phyloP scores from a whole-genome alignment of 2,113 vertebrate genomes.

The Acinonyx jubatus region DNA sequence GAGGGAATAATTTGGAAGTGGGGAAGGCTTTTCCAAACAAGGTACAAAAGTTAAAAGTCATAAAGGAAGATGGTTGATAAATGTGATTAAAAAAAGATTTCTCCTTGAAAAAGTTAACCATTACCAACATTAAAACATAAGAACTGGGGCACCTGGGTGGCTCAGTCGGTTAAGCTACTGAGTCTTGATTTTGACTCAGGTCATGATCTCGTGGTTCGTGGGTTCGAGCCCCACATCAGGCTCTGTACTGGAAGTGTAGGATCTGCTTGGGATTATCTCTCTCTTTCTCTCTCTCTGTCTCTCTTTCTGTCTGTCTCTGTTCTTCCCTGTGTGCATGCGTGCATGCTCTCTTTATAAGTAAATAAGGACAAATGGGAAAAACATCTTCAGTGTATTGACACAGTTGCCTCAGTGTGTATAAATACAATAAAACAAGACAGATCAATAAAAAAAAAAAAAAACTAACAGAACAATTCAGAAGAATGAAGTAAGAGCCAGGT shows the following conservation, averaged over 20 bases:
- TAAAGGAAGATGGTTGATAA: constrained; percentile 4
- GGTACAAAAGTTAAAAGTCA: background rate
- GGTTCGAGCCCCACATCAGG: no score
- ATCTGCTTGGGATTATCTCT: no score
- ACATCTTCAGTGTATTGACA: background rate
- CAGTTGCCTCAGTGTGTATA: background rate
- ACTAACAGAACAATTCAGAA: background rate
- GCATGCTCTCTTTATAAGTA: no score
- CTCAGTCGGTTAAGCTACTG: no score
- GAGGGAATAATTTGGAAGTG: background rate
- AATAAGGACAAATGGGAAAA: background rate
- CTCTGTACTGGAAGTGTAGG: no score
- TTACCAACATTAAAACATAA: background rate
- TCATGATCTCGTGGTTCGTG: no score
- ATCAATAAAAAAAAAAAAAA: background rate
- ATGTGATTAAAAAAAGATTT: background rate
- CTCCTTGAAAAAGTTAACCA: background rate
- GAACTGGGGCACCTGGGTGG: background rate
- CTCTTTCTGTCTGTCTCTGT: no score
- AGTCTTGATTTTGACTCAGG: no score
- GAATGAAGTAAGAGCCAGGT: background rate
- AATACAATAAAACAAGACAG: background rate
- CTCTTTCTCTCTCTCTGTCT: no score
- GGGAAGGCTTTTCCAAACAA: background rate
- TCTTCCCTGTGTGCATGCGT: no score